Evolutionary conservation across 2,797 vertebrate genomes (phyloP).

Genomic region (Rhabdomys pumilio): DNA sequence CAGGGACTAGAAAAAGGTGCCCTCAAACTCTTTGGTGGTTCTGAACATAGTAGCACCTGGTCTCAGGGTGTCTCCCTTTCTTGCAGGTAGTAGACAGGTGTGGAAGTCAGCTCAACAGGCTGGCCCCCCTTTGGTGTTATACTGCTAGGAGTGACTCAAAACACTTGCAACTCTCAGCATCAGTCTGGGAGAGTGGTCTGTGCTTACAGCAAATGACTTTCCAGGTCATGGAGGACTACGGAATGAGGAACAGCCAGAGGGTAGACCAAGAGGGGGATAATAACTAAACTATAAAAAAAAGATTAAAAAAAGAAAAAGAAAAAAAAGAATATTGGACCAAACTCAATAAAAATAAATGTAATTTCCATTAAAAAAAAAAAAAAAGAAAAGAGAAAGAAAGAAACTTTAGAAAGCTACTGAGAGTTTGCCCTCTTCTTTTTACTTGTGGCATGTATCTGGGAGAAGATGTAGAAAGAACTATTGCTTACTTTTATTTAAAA

Average conservation of each 20-base stretch:
- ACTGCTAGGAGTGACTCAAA: slow-evolving; percentile 15
- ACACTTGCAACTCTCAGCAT: not conserved
- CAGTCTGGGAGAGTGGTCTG: not conserved
- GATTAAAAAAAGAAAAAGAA: not conserved
- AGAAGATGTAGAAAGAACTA: slow-evolving; percentile 10
- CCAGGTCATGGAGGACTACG: not conserved
- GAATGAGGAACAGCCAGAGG: not conserved
- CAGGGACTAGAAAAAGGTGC: not conserved
- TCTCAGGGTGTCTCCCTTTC: not conserved
- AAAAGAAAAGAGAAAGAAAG: too few relatives aligned
- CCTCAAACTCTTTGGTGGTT: not conserved
- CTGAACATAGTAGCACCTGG: not conserved
- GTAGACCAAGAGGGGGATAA: not conserved
- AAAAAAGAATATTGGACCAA: not conserved
- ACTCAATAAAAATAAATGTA: not conserved
- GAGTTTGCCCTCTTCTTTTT: not conserved
- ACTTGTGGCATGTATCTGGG: not conserved
- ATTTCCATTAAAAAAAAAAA: too few relatives aligned
- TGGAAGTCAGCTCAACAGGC: not conserved
- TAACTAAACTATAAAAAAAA: not conserved
- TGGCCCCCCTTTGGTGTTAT: not conserved
- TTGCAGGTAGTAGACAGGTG: not conserved
- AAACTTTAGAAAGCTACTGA: slow-evolving; percentile 36
- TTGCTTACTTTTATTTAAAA: not conserved
- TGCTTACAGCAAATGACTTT: slow-evolving; percentile 1